Evolutionary conservation across 92 coral and sea anemone genomes (phyloP), one percentile per base, ranked within the genome.

Genomic region (Bergia puertoricense): DNA sequence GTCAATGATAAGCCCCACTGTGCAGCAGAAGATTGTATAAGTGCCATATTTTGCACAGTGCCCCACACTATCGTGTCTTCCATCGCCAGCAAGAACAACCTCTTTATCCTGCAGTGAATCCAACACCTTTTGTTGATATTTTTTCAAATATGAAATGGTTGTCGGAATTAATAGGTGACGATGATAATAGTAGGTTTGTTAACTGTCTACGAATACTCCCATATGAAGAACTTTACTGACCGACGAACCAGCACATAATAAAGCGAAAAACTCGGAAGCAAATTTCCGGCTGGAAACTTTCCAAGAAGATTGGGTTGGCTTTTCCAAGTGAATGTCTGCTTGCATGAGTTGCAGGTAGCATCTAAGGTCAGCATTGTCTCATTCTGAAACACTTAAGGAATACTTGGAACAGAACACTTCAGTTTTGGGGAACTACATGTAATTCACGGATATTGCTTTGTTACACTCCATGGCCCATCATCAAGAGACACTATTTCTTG

Each of bases 261-360:
- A 38, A 88, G 18, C 15, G 82, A 69, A 81, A 88, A 81, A 48
- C 91, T 88, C 15, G 73, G 86, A 6, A 88, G 59, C 7, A 88
- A 75, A 39, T 88, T 88, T 38, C 82, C 87, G 6, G 88, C 91
- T 14, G 91, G 80, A 51, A 72, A 71, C 62, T 37, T 68, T 30
- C 91, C 91, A 71, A 88, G 91, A 20, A 88, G 45, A 18, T 16
- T 40, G 10, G 91, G 91, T 39, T 88, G 91, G 57, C 91, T 88
- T 54, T 88, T 74, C 91, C 88, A 88, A 8, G 36, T 56, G 43
- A 71, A 74, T 13, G 54, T 74, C 38, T 88, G 59, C 36, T 38
- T 81, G 88, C 91, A 88, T 18, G 30, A 2, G 11, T 88, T n/a
- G 40, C 90, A 88, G 40, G 45, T 80, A 23, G 86, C 41, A 22